Percentiles rank a stretch among this genome's conserved stretches.
Evolutionary conservation across 2,113 vertebrate genomes (phyloP).

Genomic region (Lampris megalopsis): DNA sequence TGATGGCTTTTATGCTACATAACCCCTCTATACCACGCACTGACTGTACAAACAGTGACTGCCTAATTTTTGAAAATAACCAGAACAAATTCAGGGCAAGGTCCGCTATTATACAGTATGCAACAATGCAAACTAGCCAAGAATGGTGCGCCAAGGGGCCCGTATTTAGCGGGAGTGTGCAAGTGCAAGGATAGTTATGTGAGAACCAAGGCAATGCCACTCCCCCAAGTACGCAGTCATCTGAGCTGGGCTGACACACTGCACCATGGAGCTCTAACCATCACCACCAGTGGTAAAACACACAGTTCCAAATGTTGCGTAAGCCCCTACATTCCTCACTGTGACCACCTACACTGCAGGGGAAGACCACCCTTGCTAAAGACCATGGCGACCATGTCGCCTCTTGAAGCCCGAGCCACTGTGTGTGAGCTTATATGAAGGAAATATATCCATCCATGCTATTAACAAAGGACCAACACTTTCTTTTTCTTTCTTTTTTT

Average conservation of each 20-base stretch:
- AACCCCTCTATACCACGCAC: background rate
- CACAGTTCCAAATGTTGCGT: slow-evolving; percentile 50
- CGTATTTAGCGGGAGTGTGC: background rate
- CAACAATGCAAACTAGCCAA: slow-evolving; percentile 22
- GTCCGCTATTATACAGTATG: background rate
- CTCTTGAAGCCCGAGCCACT: slow-evolving; percentile 4
- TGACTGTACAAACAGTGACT: background rate
- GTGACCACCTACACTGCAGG: slow-evolving; percentile 5
- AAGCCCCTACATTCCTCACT: slow-evolving; percentile 31
- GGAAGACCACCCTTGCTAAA: slow-evolving; percentile 4
- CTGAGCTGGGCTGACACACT: slow-evolving; percentile 43
- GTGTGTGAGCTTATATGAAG: background rate
- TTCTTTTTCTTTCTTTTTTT: background rate
- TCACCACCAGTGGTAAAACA: slow-evolving; percentile 32
- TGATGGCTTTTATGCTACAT: background rate
- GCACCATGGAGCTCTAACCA: slow-evolving; percentile 23
- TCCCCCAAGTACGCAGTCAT: slow-evolving; percentile 34
- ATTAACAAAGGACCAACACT: too few relatives aligned
- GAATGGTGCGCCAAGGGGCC: background rate
- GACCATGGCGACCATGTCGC: slow-evolving; percentile 17
- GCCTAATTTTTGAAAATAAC: background rate
- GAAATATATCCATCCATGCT: too few relatives aligned
- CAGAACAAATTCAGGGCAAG: background rate
- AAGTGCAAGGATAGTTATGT: background rate
- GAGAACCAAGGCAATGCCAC: slow-evolving; percentile 11